Conservation (phyloP, 64 coral and sea anemone genomes). For the Anthopleura sola region DNA sequence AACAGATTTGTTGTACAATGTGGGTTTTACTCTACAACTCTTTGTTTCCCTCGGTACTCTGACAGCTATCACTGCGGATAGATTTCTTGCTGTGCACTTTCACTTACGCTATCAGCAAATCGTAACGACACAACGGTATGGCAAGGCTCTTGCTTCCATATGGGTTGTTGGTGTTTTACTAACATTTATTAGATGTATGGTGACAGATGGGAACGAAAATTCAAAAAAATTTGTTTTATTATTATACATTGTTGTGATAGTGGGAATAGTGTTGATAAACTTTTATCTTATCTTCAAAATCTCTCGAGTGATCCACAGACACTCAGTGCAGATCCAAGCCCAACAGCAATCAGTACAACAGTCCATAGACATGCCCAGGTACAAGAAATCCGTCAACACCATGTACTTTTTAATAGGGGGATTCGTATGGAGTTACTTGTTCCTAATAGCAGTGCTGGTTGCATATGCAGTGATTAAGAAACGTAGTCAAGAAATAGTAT, state of each 20-base stretch:
- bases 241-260: neutral
- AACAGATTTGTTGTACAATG: neutral
- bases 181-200: neutral
- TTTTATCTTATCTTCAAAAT: neutral
- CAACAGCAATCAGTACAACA: neutral
- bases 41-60: neutral
- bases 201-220: neutral
- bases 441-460: neutral
- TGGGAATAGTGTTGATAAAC: neutral
- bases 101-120: neutral
- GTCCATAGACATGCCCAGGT: neutral
- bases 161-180: neutral
- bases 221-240: neutral
- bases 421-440: neutral
- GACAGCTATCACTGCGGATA: neutral
- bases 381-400: conserved; percentile 13
- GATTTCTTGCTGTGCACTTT: neutral
- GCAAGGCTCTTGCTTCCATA: neutral
- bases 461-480: neutral
- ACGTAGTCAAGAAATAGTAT: neutral
- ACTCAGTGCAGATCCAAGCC: neutral
- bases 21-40: neutral
- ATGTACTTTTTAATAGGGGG: neutral
- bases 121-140: neutral
- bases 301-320: neutral